Evolutionary conservation across 2,797 vertebrate species (phyloP).

Genomic region (Sus cebifrons): DNA sequence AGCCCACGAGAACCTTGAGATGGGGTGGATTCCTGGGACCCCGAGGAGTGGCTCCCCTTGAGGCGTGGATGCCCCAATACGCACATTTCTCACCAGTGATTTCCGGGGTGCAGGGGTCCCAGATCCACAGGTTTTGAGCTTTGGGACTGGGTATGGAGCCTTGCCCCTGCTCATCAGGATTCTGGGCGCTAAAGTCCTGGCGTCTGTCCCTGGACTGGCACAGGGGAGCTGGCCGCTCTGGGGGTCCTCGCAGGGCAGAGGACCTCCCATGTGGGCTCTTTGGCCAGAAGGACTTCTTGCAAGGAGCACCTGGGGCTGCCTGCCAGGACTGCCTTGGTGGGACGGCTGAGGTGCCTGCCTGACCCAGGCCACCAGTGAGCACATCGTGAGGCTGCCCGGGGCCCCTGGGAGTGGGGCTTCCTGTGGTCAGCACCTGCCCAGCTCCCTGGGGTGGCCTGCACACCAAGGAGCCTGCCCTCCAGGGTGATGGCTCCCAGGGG

Average conservation of each 20-base stretch:
- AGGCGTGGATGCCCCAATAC: background rate
- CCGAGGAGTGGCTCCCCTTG: background rate
- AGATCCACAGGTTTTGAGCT: no score
- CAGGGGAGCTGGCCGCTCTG: background rate
- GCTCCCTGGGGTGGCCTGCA: background rate
- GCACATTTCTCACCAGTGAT: background rate
- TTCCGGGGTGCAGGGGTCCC: no score
- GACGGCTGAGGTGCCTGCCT: background rate
- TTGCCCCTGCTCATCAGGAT: background rate
- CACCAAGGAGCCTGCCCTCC: no score
- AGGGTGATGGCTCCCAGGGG: accelerated
- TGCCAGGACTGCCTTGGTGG: background rate
- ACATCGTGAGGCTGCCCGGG: accelerated
- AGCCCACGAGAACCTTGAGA: background rate
- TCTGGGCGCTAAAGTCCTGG: background rate
- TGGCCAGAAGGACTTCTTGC: background rate
- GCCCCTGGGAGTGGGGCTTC: accelerated
- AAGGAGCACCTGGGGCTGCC: background rate
- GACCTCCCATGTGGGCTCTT: background rate
- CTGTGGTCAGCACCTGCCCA: background rate
- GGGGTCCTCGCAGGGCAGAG: background rate
- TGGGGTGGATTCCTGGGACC: accelerated
- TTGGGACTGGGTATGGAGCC: background rate
- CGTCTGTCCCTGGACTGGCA: background rate
- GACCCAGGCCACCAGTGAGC: background rate